Conservation (phyloP, 2,888 invertebrate genomes). For the Macaria liturata region DNA sequence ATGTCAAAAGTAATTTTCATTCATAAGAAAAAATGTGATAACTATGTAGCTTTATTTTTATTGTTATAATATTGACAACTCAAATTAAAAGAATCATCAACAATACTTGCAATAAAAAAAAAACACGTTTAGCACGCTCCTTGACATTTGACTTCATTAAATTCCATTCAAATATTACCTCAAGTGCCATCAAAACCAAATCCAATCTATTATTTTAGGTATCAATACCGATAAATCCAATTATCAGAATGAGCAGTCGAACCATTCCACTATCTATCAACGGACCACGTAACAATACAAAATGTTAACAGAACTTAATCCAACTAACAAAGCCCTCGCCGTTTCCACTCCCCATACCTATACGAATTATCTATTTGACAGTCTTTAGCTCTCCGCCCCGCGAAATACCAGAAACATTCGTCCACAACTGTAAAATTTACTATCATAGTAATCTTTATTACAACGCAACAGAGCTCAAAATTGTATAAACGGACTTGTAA, state of each 20-base stretch:
- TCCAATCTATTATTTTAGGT: too few species aligned
- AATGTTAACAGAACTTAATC: conserved; percentile 24
- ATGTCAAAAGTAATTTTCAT: too few species aligned
- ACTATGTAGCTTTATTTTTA: too few species aligned
- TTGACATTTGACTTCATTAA: too few species aligned
- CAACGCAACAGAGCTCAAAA: conserved; percentile 35
- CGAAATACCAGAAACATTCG: conserved; percentile 57
- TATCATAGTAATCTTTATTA: conserved; percentile 29
- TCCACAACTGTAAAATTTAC: conserved; percentile 34
- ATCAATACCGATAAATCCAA: conserved; percentile 4
- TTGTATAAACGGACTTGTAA: conserved; percentile 37
- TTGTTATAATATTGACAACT: too few species aligned
- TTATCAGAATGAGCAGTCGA: conserved; percentile 4
- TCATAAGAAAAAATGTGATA: too few species aligned
- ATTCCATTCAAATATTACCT: too few species aligned
- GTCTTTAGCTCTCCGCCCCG: conserved; percentile 71
- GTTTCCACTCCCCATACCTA: conserved; percentile 25
- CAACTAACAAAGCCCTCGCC: conserved; percentile 20
- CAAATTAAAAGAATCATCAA: too few species aligned
- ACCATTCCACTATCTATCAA: conserved; percentile 17
- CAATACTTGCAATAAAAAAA: too few species aligned
- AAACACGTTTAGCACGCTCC: too few species aligned
- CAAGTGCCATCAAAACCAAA: too few species aligned
- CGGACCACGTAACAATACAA: conserved; percentile 12
- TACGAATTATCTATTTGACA: conserved; percentile 63